A percentile compares a stretch with the other conserved stretches of the same genome.
phyloP scores from a whole-genome alignment of 2,113 vertebrate species.

The Pseudolaguvia tuberculata region DNA sequence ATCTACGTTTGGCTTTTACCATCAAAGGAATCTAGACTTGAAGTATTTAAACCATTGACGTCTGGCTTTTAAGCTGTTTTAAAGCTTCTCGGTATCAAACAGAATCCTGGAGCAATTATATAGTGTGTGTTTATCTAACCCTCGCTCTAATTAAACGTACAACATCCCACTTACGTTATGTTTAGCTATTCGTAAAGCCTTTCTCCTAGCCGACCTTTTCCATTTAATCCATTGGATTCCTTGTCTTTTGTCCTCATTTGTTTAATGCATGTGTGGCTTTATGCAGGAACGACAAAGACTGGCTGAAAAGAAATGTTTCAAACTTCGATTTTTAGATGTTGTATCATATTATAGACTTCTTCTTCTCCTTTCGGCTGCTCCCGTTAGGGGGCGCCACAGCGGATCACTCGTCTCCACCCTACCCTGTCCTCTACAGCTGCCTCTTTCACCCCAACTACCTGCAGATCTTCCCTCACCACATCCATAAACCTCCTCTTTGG shows the following conservation, averaged over 20 bases:
- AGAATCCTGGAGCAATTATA: constrained; percentile 12
- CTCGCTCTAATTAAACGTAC: constrained; percentile 18
- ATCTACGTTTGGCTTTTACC: neutral
- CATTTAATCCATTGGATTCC: neutral
- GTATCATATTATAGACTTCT: too few species aligned
- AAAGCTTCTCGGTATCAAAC: constrained; percentile 4
- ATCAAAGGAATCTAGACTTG: constrained; percentile 9
- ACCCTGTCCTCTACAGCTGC: too few species aligned
- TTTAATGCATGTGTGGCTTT: neutral
- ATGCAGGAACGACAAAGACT: neutral
- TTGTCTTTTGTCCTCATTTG: constrained; percentile 1
- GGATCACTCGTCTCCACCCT: too few species aligned
- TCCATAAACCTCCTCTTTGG: too few species aligned
- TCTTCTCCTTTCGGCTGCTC: too few species aligned
- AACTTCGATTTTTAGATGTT: too few species aligned
- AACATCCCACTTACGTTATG: neutral
- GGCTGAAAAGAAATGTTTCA: neutral
- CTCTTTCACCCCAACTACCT: too few species aligned
- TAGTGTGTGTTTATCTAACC: constrained; percentile 20
- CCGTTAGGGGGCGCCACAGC: too few species aligned
- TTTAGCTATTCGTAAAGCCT: constrained; percentile 12
- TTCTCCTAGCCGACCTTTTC: constrained; percentile 13
- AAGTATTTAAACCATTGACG: neutral
- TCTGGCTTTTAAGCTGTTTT: neutral
- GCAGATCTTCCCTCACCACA: too few species aligned